Base-by-base conservation (phyloP, 2,888 invertebrate genomes). In the Aelia acuminata region DNA sequence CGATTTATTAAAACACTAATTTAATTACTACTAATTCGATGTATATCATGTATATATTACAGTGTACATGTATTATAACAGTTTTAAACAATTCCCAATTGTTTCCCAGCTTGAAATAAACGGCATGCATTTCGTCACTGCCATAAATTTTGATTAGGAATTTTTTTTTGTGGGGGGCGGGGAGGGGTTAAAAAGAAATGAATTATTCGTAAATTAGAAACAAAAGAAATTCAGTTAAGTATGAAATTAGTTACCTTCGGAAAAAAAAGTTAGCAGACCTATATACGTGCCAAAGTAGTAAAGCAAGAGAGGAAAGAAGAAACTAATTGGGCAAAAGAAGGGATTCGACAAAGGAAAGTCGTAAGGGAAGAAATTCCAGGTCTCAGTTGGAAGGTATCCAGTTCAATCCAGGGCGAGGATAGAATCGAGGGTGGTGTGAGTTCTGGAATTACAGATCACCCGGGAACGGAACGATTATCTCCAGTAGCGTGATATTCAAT, bases 371-470 rank as follows among this genome's bases (percentile, higher is more conserved):
- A 35, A 70, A 70, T 70, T 70, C 63, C 63, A 20, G 31, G 63
- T 35, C 31, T n/a, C 43, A 43, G 43, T 43, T 80, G 80, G 80
- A 80, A 80, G 80, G 43, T 80, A 80, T 80, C 80, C 80, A 80
- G 80, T 80, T 80, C 39, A 80, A 80, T 80, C 80, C 80, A 4
- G n/a, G 43, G n/a, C 15, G 4, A n/a, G 22, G 2, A n/a, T n/a
- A 3, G 18, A 18, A 22, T 5, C 1, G 7, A 20, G 20, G n/a
- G 10, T 20, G 43, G 43, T 39, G n/a, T 22, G 2, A 80, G n/a
- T 75, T 43, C n/a, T 80, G 8, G 11, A 80, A n/a, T n/a, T 43
- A 80, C n/a, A 35, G 10, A 80, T 80, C 80, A 43, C 80, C 15
- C n/a, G n/a, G 11, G 22, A 39, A 22, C 20, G 35, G 3, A 43